phyloP scores from a whole-genome alignment of 2,888 invertebrate genomes.

The Mythimna vitellina region DNA sequence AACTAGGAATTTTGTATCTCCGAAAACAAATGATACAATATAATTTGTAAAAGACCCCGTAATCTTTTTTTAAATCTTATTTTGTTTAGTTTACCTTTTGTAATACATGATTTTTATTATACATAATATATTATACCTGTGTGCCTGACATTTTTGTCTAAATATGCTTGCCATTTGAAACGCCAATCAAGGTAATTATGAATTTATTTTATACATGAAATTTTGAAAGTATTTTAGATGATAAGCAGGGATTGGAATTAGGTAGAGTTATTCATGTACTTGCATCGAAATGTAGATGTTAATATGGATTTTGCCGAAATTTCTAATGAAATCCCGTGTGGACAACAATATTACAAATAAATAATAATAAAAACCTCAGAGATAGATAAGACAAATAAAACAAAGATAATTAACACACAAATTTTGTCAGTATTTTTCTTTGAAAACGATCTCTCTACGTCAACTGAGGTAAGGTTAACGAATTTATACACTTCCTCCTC shows the following conservation, averaged over 20 bases:
- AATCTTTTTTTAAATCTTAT: constrained; percentile 10
- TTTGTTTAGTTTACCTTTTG: constrained; percentile 7
- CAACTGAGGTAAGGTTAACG: no score
- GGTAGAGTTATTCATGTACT: no score
- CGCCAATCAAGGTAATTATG: constrained; percentile 66
- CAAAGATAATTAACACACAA: no score
- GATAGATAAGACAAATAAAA: no score
- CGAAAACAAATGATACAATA: not conserved
- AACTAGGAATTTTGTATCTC: constrained; percentile 33
- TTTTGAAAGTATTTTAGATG: constrained; percentile 80
- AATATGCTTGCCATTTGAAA: constrained; percentile 67
- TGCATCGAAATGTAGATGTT: no score
- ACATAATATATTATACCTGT: not conserved
- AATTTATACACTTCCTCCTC: no score
- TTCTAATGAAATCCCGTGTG: no score
- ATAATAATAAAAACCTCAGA: no score
- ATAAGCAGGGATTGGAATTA: constrained; percentile 34
- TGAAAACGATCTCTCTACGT: no score
- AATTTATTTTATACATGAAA: constrained; percentile 72
- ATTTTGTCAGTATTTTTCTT: no score
- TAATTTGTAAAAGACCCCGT: constrained; percentile 44
- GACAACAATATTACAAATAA: no score
- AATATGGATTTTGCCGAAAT: no score
- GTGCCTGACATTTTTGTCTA: constrained; percentile 41
- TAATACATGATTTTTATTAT: constrained; percentile 3